Evolutionary conservation across 2,113 vertebrate species (phyloP).

Genomic region (Formicarius rufipectus): DNA sequence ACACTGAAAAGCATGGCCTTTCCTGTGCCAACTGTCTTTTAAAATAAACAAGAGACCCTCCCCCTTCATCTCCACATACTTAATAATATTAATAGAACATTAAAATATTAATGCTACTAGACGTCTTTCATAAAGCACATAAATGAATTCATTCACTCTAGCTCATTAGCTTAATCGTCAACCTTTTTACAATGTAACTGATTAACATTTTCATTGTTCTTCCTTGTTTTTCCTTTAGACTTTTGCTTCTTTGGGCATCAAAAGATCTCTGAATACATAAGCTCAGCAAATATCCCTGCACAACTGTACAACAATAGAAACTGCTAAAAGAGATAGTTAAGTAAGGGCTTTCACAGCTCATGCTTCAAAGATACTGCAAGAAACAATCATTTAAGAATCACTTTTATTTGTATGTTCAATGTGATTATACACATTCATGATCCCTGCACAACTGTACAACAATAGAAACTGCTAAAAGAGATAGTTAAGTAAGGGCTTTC

Average conservation of each 20-base stretch:
- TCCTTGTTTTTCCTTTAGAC: conserved; percentile 42
- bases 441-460: conserved; percentile 27
- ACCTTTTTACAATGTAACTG: conserved; percentile 47
- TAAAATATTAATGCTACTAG: conserved; percentile 36
- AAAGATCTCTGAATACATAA: conserved; percentile 56
- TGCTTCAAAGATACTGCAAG: conserved; percentile 52
- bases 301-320: conserved; percentile 29
- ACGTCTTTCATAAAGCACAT: conserved; percentile 41
- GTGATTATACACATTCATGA: conserved; percentile 90
- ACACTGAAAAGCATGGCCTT: conserved; percentile 17
- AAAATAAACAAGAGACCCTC: background rate
- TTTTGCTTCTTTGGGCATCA: conserved; percentile 59
- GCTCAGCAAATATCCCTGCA: conserved; percentile 34
- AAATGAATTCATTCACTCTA: conserved; percentile 46
- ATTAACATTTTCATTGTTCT: conserved; percentile 68
- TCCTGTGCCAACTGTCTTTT: background rate
- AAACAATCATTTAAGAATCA: conserved; percentile 69
- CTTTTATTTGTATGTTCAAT: conserved; percentile 79
- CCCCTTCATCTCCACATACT: background rate
- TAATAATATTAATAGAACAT: conserved; percentile 27
- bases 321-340: background rate
- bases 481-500: conserved; percentile 12
- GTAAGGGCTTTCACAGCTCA: conserved; percentile 26
- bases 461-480: background rate
- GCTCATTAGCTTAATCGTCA: conserved; percentile 40